Base-by-base conservation (phyloP, 2,113 vertebrate species). In the Pipa parva region DNA sequence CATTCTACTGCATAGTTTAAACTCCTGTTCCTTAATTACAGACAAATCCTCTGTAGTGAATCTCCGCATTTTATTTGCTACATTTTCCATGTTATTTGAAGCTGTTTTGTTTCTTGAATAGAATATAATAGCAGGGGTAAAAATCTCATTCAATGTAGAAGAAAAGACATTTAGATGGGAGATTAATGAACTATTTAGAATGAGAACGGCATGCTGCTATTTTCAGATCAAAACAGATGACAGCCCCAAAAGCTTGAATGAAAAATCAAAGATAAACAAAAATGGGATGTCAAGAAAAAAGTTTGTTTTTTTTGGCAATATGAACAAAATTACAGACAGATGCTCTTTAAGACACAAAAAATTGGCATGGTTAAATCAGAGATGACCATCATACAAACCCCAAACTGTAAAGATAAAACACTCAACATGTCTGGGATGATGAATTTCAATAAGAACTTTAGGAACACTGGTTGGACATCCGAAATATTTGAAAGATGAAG, bases 171-270 rank as follows among this genome's bases (percentile, higher is more conserved):
- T 61, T 45, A 36, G 37, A 70, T 61, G 50, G 26, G 36, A 70
- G 36, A 70, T 70, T 70, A 70, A 70, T 70, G 48, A 61, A 70
- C 57, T 54, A 61, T 70, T 61, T 70, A 70, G 36, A 61, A 60
- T 25, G 48, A 70, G 22, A 59, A 6, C 20, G 37, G 58, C 48
- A 61, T 54, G 49, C 15, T 52, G 56, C 58, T 70, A 22, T 70
- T 70, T 70, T 70, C 51, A 61, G 66, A 33, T 51, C 48, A n/a
- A 59, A 67, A 68, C 57, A 70, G 24, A 70, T 70, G 58, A 70
- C 25, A 54, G 57, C 60, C 51, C 48, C 58, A 61, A 20, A 54
- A n/a, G 12, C 28, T 18, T 60, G 48, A 60, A 70, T 70, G 26
- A 29, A 61, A 42, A 70, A 70, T 61, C 48, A 70, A 31, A 61